Percentiles rank a stretch among this genome's conserved stretches.
Evolutionary conservation across 2,797 vertebrate species (phyloP).

Genomic region (Pantherophis alleghaniensis): DNA sequence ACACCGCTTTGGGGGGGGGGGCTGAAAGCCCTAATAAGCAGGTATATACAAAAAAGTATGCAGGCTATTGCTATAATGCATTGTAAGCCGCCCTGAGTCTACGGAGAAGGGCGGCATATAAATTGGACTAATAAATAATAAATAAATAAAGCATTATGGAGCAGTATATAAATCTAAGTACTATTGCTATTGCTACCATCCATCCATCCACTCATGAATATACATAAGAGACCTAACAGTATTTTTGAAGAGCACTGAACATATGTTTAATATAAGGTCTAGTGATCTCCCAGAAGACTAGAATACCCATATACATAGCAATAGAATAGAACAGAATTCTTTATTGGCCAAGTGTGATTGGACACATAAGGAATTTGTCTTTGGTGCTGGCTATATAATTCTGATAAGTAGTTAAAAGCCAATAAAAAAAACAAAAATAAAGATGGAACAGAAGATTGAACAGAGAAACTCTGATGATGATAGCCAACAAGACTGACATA

Average conservation of each 20-base stretch:
- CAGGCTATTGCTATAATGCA: too few species aligned
- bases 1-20: too few species aligned
- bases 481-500: background rate
- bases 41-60: too few species aligned
- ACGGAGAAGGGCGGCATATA: too few species aligned
- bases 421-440: background rate
- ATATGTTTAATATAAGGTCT: background rate
- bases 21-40: too few species aligned
- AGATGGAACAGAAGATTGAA: background rate
- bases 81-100: too few species aligned
- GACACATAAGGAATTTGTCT: too few species aligned
- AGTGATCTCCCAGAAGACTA: background rate
- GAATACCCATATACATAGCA: background rate
- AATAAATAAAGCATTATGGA: background rate
- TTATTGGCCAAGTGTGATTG: too few species aligned
- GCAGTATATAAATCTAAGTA: background rate
- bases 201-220: background rate
- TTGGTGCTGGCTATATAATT: background rate
- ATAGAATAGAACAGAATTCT: too few species aligned
- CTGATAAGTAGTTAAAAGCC: background rate
- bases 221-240: background rate
- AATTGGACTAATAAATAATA: too few species aligned
- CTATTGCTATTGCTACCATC: background rate
- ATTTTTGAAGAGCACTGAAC: background rate
- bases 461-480: background rate